Conservation (phyloP, 2,888 invertebrate species). For the Oscheius onirici region DNA sequence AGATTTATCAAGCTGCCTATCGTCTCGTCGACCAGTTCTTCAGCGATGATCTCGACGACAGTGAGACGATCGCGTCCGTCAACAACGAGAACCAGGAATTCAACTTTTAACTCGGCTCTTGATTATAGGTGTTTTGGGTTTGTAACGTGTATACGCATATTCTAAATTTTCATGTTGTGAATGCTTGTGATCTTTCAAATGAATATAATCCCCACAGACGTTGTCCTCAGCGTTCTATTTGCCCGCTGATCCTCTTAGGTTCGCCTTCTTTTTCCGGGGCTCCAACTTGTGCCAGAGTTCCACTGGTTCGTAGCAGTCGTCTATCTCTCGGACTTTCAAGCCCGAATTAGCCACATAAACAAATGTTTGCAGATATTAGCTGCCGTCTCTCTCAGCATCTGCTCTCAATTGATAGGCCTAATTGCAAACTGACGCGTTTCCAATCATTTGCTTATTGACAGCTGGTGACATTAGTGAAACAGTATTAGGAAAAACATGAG, state of each 20-base stretch:
- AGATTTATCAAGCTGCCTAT: conserved; percentile 73
- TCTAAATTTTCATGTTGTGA: conserved; percentile 16
- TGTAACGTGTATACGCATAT: neutral
- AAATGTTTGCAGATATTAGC: too few relatives aligned
- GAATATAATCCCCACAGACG: neutral
- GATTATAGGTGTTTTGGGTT: neutral
- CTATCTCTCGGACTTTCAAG: too few relatives aligned
- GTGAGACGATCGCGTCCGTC: neutral
- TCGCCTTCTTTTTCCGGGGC: neutral
- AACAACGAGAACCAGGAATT: conserved; percentile 23
- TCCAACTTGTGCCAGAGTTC: neutral
- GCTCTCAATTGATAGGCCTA: too few relatives aligned
- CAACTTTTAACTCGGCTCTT: conserved; percentile 23
- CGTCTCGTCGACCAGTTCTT: conserved; percentile 75
- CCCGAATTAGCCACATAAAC: too few relatives aligned
- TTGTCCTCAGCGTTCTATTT: conserved; percentile 13
- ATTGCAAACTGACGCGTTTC: too few relatives aligned
- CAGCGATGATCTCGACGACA: conserved; percentile 59
- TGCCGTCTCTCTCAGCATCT: too few relatives aligned
- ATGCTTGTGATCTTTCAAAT: conserved; percentile 9
- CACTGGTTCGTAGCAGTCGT: too few relatives aligned
- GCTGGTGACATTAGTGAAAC: too few relatives aligned
- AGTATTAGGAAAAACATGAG: too few relatives aligned
- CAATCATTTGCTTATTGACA: too few relatives aligned
- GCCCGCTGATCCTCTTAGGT: conserved; percentile 10